These are phyloP conservation scores for Blomia tropicalis DNA, from an alignment of 2,888 invertebrate species.

Conservation along the genomic window DNA sequence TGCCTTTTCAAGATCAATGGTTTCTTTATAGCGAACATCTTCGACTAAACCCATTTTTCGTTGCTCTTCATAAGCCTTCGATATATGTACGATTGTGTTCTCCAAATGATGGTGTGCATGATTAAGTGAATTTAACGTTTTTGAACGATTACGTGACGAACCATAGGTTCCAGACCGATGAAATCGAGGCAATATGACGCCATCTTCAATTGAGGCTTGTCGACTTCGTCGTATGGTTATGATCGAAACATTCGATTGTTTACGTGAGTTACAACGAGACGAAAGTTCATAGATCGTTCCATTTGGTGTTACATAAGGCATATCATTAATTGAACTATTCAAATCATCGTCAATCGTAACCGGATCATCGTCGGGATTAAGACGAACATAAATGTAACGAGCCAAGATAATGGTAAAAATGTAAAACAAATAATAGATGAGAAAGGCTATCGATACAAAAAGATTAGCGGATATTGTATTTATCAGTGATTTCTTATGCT, in stretches of 20 bases:
- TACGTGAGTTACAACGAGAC: background rate
- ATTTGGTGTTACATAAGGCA: background rate
- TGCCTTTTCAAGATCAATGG: background rate
- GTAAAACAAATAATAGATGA: constrained; percentile 26
- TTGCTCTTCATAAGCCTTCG: background rate
- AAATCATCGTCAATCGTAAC: background rate
- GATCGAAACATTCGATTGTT: background rate
- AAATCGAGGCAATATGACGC: background rate
- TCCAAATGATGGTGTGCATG: constrained; percentile 2
- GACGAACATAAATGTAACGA: constrained; percentile 15
- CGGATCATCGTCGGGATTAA: too few species aligned
- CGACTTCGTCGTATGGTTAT: background rate
- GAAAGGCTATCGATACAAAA: constrained; percentile 16
- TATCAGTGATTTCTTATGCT: constrained; percentile 23
- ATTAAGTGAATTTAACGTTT: background rate
- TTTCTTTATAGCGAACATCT: background rate
- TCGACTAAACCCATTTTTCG: background rate
- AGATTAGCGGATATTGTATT: background rate
- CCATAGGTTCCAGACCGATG: background rate
- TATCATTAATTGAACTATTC: background rate
- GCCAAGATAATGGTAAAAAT: constrained; percentile 19
- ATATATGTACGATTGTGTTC: background rate
- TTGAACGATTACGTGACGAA: background rate
- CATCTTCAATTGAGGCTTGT: background rate
- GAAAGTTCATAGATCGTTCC: background rate